These are phyloP conservation scores for Hydractinia symbiolongicarpus DNA, from an alignment of 30 jellyfish, hydroid and myxozoan genomes.

Conservation along the genomic window DNA sequence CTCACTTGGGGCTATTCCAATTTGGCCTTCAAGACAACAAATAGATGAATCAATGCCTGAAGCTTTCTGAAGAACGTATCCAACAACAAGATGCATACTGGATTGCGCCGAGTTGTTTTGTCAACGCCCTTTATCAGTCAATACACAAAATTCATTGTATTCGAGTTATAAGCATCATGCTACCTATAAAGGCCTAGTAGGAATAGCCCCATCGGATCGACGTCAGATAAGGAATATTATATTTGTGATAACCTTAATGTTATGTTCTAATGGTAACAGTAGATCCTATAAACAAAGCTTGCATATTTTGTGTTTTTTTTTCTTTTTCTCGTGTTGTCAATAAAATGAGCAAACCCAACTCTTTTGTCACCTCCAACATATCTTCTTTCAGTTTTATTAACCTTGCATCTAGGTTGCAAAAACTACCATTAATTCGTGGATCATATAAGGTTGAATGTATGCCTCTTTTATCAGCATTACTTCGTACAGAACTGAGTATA, in stretches of 20 bases:
- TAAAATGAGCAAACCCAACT: conserved; percentile 33
- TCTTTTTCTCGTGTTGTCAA: too few relatives aligned
- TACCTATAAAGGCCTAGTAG: conserved; percentile 46
- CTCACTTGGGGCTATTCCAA: conserved; percentile 42
- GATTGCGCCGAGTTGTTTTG: conserved; percentile 58
- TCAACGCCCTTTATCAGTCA: conserved; percentile 45
- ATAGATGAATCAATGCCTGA: conserved; percentile 40
- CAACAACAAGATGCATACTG: conserved; percentile 41
- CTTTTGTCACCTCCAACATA: conserved; percentile 23
- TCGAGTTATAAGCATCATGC: conserved; percentile 46
- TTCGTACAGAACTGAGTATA: conserved; percentile 24
- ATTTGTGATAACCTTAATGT: too few relatives aligned
- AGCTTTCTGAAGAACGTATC: conserved; percentile 30
- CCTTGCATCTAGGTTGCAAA: neutral
- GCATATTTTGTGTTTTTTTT: too few relatives aligned
- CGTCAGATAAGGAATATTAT: neutral
- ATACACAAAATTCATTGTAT: conserved; percentile 29
- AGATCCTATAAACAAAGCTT: too few relatives aligned
- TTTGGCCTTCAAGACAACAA: conserved; percentile 49
- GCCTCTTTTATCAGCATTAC: conserved; percentile 31
- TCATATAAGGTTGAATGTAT: conserved; percentile 37
- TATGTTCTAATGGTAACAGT: too few relatives aligned
- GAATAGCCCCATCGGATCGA: conserved; percentile 55
- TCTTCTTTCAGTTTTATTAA: conserved; percentile 22
- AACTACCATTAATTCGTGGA: conserved; percentile 32